Evolutionary conservation across 2,888 invertebrate species (phyloP), one percentile per base, ranked within the genome.

Genomic region (Clivina fossor): DNA sequence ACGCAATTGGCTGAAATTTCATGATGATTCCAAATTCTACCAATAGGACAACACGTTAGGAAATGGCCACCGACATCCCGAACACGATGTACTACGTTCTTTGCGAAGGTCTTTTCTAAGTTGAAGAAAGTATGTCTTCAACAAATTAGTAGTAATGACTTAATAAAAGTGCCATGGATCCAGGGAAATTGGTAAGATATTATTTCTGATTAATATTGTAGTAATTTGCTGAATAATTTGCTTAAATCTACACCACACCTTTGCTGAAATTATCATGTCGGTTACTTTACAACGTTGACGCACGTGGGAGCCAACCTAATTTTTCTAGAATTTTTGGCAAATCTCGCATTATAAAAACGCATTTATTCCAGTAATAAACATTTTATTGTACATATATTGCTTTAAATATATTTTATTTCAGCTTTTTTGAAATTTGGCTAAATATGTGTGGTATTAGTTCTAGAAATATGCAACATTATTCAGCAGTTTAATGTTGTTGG

Each of bases 151-250:
- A 37, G 55, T 37, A 50, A 55, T 55, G 55, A 55, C 55, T 46
- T 55, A 55, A 55, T 40, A 47, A 55, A 55, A 46, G 55, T 55
- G 55, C 55, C 55, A 55, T 55, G 55, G 55, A 55, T 55, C 55
- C 47, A 46, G 40, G 55, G 40, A 55, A 47, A 55, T 55, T 38
- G 55, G 55, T 55, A 16, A 55, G 47, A 38, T 13, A 22, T 40
- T 47, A 38, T 13, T 20, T 22, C 5, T 37, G 13, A 33, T 33
- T 33, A 18, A 22, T 44, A 28, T n/a, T 22, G 8, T 47, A 26
- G 11, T 24, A 15, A 38, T 16, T 28, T 28, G 22, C 16, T 37
- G 8, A 11, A 19, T 22, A 13, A 18, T 19, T 43, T 33, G n/a
- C n/a, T n/a, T n/a, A n/a, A n/a, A n/a, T n/a, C n/a, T n/a, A n/a